Evolutionary conservation across 2,797 vertebrate genomes (phyloP).

Genomic region (Tamandua tetradactyla): DNA sequence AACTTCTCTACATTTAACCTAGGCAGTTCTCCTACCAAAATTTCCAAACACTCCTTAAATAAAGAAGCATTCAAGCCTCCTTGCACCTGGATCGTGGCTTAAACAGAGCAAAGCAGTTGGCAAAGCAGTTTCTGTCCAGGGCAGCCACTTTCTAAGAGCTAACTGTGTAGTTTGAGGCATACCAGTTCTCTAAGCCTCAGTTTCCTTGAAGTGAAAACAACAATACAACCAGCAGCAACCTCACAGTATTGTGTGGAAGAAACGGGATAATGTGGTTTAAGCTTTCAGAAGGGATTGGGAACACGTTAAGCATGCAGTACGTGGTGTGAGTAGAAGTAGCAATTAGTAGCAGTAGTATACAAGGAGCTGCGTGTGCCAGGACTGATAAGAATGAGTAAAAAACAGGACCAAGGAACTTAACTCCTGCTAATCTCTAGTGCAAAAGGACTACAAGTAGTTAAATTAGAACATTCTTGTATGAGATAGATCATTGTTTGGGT

Average conservation of each 20-base stretch:
- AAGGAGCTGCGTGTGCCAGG: not conserved
- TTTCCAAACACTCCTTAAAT: not conserved
- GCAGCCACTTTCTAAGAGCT: not conserved
- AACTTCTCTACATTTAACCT: not conserved
- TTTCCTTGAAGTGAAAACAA: not conserved
- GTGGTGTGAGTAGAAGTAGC: not conserved
- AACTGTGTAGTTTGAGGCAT: not conserved
- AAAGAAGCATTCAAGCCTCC: not conserved
- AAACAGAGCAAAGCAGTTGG: not conserved
- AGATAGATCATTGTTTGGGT: not conserved
- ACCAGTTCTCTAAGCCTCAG: not conserved
- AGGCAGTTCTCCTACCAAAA: not conserved
- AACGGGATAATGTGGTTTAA: not conserved
- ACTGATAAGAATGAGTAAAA: not conserved
- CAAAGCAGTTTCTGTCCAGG: not conserved
- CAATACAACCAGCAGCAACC: not conserved
- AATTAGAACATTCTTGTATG: not conserved
- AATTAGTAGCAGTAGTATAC: not conserved
- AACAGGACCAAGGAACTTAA: not conserved
- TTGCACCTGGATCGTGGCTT: not conserved
- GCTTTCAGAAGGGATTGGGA: not conserved
- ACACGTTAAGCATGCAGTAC: not conserved
- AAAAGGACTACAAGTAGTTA: not conserved
- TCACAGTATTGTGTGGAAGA: not conserved
- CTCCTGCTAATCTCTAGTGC: too few relatives aligned